These are phyloP conservation scores for Nomada ferruginata DNA, from an alignment of 2,888 invertebrate genomes.

Conservation along the genomic window DNA sequence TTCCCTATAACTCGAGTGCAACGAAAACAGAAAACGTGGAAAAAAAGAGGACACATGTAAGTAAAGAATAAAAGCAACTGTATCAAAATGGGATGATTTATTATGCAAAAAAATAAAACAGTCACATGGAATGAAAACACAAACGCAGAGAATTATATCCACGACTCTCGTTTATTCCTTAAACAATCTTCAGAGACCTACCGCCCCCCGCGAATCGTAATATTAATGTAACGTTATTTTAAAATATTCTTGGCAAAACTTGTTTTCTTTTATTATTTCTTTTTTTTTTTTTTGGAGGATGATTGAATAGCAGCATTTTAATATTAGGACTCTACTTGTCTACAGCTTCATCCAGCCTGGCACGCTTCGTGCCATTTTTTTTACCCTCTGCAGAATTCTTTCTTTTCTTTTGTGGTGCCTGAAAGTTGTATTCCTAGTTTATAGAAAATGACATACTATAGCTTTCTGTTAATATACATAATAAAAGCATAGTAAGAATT, in stretches of 20 bases:
- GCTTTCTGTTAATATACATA: constrained; percentile 56
- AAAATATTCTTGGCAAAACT: constrained; percentile 56
- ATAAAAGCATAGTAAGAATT: constrained; percentile 42
- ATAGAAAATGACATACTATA: constrained; percentile 65
- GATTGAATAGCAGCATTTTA: constrained; percentile 55
- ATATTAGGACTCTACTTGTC: constrained; percentile 80
- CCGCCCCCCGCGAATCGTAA: constrained; percentile 42
- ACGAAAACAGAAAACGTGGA: constrained; percentile 32
- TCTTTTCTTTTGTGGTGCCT: constrained; percentile 84
- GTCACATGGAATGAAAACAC: constrained; percentile 67
- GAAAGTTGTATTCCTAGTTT: constrained; percentile 81
- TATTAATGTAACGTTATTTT: constrained; percentile 48
- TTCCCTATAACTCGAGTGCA: background rate
- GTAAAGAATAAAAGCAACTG: constrained; percentile 73
- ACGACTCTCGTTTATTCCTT: constrained; percentile 58
- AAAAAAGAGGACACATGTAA: constrained; percentile 68
- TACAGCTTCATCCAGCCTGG: constrained; percentile 83
- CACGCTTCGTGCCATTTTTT: constrained; percentile 84
- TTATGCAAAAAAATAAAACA: constrained; percentile 72
- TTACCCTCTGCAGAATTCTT: constrained; percentile 82
- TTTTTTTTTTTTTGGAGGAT: constrained; percentile 48
- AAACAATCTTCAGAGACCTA: constrained; percentile 45
- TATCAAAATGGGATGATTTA: constrained; percentile 75
- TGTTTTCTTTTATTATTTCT: background rate
- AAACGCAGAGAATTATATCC: constrained; percentile 58